Base-by-base conservation (phyloP, 2,888 invertebrate genomes). In the Scotopteryx bipunctaria region DNA sequence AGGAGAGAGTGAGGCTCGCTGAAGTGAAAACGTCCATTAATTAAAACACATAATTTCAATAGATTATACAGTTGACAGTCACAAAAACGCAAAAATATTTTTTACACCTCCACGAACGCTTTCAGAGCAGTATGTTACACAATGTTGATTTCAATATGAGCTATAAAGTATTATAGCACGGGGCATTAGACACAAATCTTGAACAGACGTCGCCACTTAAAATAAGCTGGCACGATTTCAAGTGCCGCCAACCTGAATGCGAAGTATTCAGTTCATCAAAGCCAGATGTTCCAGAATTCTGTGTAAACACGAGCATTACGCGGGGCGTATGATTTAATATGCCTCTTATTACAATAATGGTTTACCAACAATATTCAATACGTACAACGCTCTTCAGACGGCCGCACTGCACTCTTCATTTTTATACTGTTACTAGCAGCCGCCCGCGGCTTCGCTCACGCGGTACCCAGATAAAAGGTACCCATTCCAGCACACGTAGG, bases 221-320 rank as follows among this genome's bases (percentile, higher is more conserved):
- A 89, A 89, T 88, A 88, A 86, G 78, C 86, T 90, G 89, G 88
- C 88, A 89, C 81, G 83, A 76, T 80, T 86, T 88, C 88, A 88
- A 90, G 82, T 81, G 81, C 79, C 77, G 74, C 81, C 81, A 86
- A 86, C 86, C 85, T 83, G 82, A 84, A 86, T 85, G 78, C 76
- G 76, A 82, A 86, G 80, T 86, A 86, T 89, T 88, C 84, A 85
- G 87, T 83, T 83, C 85, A 86, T 90, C 86, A 87, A 81, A 84
- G 83, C 79, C 89, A 88, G 87, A 87, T 87, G 87, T 80, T 86
- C 71, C 78, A 68, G 65, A 79, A 78, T 76, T 73, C 79, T 79
- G 76, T 76, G 81, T 82, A 86, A 85, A 86, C 80, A 83, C 64
- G 71, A 69, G 66, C 70, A 76, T 75, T 69, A 64, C 67, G 63